Percentiles rank a stretch among this genome's conserved stretches.
Evolutionary conservation across 2,888 invertebrate genomes (phyloP).

Genomic region (Lepidocyrtinus sp.): DNA sequence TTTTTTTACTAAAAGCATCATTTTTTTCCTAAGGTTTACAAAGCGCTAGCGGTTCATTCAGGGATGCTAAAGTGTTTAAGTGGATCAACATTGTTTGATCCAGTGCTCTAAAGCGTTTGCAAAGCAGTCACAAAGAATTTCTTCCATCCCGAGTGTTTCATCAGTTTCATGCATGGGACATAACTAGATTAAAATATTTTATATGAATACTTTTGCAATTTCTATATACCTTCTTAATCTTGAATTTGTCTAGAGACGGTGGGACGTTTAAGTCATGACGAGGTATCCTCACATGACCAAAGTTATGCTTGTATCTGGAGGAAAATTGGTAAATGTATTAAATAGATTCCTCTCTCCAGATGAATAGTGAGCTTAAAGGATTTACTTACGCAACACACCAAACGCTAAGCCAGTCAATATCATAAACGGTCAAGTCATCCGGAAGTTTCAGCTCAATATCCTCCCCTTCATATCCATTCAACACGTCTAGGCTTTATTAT

Average conservation of each 20-base stretch:
- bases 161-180: no score
- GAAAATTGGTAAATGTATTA: slow-evolving; percentile 13
- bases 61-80: no score
- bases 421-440: slow-evolving; percentile 87
- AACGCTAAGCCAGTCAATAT: slow-evolving; percentile 92
- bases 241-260: slow-evolving; percentile 81
- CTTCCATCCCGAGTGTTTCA: neutral
- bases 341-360: neutral
- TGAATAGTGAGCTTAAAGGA: neutral
- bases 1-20: no score
- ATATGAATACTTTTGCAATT: neutral
- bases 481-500: slow-evolving; percentile 82
- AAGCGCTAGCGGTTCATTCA: no score
- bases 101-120: no score
- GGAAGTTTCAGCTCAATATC: slow-evolving; percentile 93
- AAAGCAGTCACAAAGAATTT: no score
- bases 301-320: slow-evolving; percentile 87
- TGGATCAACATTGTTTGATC: no score
- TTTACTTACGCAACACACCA: slow-evolving; percentile 75
- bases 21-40: no score
- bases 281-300: slow-evolving; percentile 90
- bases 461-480: slow-evolving; percentile 90
- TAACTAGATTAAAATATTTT: neutral
- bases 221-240: slow-evolving; percentile 51
- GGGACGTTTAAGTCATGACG: slow-evolving; percentile 88